Percentiles rank a stretch among this genome's conserved stretches.
Evolutionary conservation across 1,140 invertebrate genomes (phyloP).

Genomic region (Lycorma delicatula): DNA sequence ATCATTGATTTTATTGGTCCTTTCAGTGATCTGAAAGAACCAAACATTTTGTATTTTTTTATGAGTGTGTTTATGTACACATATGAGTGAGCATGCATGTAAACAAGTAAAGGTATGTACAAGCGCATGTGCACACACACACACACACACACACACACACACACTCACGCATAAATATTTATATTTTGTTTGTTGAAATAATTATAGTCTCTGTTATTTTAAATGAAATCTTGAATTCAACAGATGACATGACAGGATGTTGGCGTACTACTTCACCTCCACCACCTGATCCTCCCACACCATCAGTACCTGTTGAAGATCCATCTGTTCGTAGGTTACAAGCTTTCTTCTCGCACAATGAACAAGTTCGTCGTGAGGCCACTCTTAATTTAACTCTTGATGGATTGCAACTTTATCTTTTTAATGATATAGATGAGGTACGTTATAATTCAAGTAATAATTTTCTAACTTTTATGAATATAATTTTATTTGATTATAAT

Average conservation of each 20-base stretch:
- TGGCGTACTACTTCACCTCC: conserved; percentile 25
- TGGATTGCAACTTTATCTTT: conserved; percentile 57
- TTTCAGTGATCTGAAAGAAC: too few relatives aligned
- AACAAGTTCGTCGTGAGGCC: conserved; percentile 51
- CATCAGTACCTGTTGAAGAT: conserved; percentile 40
- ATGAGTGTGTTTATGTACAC: neutral
- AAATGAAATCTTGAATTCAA: too few relatives aligned
- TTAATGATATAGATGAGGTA: conserved; percentile 62
- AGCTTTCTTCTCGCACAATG: conserved; percentile 60
- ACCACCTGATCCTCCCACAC: conserved; percentile 24
- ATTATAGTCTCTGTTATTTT: too few relatives aligned
- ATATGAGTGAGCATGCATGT: neutral
- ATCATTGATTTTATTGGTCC: too few relatives aligned
- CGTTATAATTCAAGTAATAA: conserved; percentile 9
- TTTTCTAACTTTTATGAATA: too few relatives aligned
- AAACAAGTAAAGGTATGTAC: neutral
- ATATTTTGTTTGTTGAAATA: neutral
- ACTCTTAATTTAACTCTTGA: conserved; percentile 53
- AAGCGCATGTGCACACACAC: neutral
- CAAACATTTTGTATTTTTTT: too few relatives aligned
- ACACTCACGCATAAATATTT: neutral
- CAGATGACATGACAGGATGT: conserved; percentile 19
- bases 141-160: neutral
- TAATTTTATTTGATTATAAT: too few relatives aligned
- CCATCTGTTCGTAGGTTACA: conserved; percentile 58